Percentiles rank a stretch among this genome's conserved stretches.
These are phyloP conservation scores for Loripinus fragilis DNA, from an alignment of 2,888 invertebrate species.

Conservation along the genomic window DNA sequence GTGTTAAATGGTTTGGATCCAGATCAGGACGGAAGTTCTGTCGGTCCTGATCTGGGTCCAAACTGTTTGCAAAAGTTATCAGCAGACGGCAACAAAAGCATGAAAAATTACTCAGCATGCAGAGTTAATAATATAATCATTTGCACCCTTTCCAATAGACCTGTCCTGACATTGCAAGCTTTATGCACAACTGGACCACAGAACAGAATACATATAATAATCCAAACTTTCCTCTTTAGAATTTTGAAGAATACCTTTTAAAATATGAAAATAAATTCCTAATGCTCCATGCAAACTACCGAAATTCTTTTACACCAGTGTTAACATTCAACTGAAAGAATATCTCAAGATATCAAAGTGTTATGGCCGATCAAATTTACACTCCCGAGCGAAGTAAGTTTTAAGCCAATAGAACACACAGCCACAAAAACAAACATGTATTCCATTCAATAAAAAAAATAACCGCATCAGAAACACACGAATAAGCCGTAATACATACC, in stretches of 20 bases:
- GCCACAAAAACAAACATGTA: too few species aligned
- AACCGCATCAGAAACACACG: too few species aligned
- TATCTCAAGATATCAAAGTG: slow-evolving; percentile 4
- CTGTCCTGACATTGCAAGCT: too few species aligned
- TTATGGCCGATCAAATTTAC: slow-evolving; percentile 9
- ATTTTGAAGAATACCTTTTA: not conserved
- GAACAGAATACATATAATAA: not conserved
- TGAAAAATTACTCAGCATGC: too few species aligned
- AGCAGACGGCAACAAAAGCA: too few species aligned
- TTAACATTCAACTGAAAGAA: slow-evolving; percentile 11
- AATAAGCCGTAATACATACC: not conserved
- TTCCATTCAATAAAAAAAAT: not conserved
- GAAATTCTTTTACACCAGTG: not conserved
- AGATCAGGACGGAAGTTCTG: too few species aligned
- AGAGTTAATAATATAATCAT: too few species aligned
- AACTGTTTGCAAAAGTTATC: too few species aligned
- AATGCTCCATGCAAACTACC: not conserved
- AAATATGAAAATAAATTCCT: not conserved
- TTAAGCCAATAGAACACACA: too few species aligned
- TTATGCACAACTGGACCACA: not conserved
- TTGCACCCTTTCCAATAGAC: too few species aligned
- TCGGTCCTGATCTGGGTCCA: too few species aligned
- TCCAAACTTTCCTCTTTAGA: not conserved
- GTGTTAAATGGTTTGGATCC: too few species aligned
- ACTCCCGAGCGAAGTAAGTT: slow-evolving; percentile 5